These are phyloP conservation scores for Metalampra italica DNA, from an alignment of 2,888 invertebrate species.

Conservation along the genomic window DNA sequence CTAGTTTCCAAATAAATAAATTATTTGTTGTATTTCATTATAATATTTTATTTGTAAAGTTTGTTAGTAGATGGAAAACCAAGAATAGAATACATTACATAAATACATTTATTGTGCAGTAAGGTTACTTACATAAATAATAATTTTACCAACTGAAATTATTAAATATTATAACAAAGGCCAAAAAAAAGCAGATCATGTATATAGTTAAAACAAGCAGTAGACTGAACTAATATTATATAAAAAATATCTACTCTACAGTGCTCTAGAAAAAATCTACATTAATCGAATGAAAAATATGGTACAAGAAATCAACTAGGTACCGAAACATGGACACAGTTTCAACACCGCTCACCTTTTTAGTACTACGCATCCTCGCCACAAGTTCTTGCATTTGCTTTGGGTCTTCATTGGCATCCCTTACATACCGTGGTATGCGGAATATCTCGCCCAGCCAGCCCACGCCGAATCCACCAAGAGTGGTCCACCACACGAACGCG, in stretches of 20 bases:
- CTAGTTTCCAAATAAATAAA: not conserved
- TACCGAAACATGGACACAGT: no score
- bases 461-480: slow-evolving; percentile 90
- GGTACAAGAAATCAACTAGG: no score
- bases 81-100: not conserved
- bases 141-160: no score
- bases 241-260: no score
- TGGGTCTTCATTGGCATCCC: slow-evolving; percentile 87
- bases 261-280: no score
- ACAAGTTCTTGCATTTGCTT: slow-evolving; percentile 81
- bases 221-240: no score
- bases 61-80: not conserved
- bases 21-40: no score
- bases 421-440: slow-evolving; percentile 90
- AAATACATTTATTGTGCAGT: no score
- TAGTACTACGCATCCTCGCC: slow-evolving; percentile 78
- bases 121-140: not conserved
- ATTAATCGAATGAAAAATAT: no score
- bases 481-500: slow-evolving; percentile 93
- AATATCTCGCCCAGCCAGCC: slow-evolving; percentile 94
- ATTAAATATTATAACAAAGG: no score
- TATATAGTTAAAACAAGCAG: no score
- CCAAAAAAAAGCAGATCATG: no score
- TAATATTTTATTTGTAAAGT: not conserved
- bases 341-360: slow-evolving; percentile 74